These are phyloP conservation scores for Aurelia sp. DNA, from an alignment of 30 jellyfish, hydroid and myxozoan genomes.

Conservation along the genomic window DNA sequence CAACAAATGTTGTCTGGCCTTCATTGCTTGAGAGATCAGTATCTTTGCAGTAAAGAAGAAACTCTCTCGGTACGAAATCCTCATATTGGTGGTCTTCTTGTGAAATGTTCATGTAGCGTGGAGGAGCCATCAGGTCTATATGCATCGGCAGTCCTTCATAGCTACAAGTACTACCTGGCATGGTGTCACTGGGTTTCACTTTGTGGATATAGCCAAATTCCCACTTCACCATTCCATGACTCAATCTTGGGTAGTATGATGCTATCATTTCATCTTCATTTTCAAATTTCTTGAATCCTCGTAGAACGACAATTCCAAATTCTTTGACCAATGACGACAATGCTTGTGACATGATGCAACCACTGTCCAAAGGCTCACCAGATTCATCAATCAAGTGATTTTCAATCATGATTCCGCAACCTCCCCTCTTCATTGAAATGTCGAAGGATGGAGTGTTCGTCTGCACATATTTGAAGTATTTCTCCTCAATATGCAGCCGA, in stretches of 20 bases:
- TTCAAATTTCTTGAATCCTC: constrained; percentile 53
- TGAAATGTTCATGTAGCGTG: constrained; percentile 51
- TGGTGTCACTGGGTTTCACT: constrained; percentile 3
- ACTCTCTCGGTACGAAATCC: constrained; percentile 52
- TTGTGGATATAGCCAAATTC: constrained; percentile 49
- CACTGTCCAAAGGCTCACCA: constrained; percentile 1
- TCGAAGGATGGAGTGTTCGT: background rate
- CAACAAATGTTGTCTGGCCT: constrained; percentile 60
- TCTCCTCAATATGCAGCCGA: constrained; percentile 1
- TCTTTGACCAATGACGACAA: constrained; percentile 36
- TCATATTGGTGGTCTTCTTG: constrained; percentile 51
- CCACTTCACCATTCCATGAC: constrained; percentile 53
- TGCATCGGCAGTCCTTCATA: constrained; percentile 63
- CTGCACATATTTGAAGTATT: background rate
- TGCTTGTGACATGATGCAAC: background rate
- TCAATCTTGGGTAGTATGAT: constrained; percentile 8
- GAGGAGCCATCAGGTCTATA: constrained; percentile 54
- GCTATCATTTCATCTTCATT: constrained; percentile 12
- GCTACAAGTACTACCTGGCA: constrained; percentile 54
- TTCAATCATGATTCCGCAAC: constrained; percentile 45
- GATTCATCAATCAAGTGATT: background rate
- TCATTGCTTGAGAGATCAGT: constrained; percentile 3
- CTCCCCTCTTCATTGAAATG: constrained; percentile 15
- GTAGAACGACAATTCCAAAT: constrained; percentile 52
- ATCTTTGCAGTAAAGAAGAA: background rate